Percentiles rank a stretch among this genome's conserved stretches.
phyloP scores from a whole-genome alignment of 35 echinoderm and acorn worm genomes.

The Eucidaris tribuloides region DNA sequence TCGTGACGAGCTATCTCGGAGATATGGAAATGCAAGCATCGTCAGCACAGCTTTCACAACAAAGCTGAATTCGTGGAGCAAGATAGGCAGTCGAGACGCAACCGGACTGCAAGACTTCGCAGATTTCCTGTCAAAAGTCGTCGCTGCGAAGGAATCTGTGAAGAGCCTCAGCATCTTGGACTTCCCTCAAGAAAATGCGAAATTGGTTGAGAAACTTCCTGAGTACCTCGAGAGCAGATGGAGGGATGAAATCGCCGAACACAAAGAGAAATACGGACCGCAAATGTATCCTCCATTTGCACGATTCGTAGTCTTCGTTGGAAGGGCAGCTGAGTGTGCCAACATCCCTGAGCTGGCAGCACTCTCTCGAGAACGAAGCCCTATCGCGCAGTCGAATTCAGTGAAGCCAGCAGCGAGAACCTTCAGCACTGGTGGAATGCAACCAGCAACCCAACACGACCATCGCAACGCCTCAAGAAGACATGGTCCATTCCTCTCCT shows the following conservation, averaged over 20 bases:
- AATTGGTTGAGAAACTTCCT: conserved; percentile 8
- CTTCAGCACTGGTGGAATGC: too few relatives aligned
- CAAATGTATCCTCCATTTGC: not conserved
- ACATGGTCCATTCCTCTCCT: too few relatives aligned
- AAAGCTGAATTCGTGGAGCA: not conserved
- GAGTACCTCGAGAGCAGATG: conserved; percentile 1
- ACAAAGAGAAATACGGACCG: not conserved
- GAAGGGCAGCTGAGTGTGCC: not conserved
- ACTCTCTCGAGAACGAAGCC: not conserved
- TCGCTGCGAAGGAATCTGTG: too few relatives aligned
- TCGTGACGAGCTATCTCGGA: not conserved
- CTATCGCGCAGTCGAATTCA: not conserved
- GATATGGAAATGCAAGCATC: conserved; percentile 2
- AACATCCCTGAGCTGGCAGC: conserved; percentile 10
- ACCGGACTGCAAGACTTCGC: not conserved
- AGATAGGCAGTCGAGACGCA: not conserved
- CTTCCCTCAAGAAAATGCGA: conserved; percentile 8
- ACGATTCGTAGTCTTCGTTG: not conserved
- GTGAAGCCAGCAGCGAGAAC: too few relatives aligned
- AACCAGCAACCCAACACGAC: too few relatives aligned
- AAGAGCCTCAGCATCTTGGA: too few relatives aligned
- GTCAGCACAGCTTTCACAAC: not conserved
- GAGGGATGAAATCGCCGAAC: not conserved
- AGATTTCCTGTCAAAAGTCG: conserved; percentile 9
- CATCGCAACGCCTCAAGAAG: too few relatives aligned